Evolutionary conservation across 2,888 invertebrate species (phyloP), one percentile per base, ranked within the genome.

Genomic region (Dyspetes luteomarginatus): DNA sequence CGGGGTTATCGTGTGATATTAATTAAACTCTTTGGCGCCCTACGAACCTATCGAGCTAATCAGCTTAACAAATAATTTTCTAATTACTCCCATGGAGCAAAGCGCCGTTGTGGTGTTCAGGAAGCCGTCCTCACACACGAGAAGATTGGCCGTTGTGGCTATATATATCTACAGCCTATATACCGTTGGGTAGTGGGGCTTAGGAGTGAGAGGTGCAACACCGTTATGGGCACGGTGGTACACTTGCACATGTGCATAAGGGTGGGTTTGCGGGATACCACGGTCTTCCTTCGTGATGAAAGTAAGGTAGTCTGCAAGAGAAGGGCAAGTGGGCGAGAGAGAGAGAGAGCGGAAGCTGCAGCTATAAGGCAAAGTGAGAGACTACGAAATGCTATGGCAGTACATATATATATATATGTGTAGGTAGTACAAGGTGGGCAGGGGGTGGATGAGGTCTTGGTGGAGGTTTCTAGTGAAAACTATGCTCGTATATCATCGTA

Each of bases 401-500:
- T n/a, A n/a, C n/a, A n/a, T n/a, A n/a, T n/a, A n/a, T n/a, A n/a
- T n/a, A n/a, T n/a, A n/a, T n/a, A n/a, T n/a, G n/a, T n/a, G 55
- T 45, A 64, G 36, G 19, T 17, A 36, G 17, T 45, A 28, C 7
- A 50, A 45, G 36, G 26, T 60, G 41, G 4, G 24, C 30, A 67
- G 60, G 43, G 60, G 82, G 50, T 67, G 55, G 50, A 68, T 60
- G 50, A 19, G 60, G 41, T 41, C 36, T 48, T 30, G 62, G 73
- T 64, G 58, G 64, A 71, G 76, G 81, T 81, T 79, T 62, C 62
- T 72, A 84, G 85, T 84, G 87, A 87, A 87, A 88, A 88, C 87
- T 88, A 88, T 86, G 85, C 86, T 86, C 88, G 83, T 88, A 88
- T 83, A 87, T 88, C 88, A 88, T 88, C 84, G 80, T 75, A 79